These are phyloP conservation scores for Molothrus ater DNA, from an alignment of 2,797 vertebrate species.

Conservation along the genomic window DNA sequence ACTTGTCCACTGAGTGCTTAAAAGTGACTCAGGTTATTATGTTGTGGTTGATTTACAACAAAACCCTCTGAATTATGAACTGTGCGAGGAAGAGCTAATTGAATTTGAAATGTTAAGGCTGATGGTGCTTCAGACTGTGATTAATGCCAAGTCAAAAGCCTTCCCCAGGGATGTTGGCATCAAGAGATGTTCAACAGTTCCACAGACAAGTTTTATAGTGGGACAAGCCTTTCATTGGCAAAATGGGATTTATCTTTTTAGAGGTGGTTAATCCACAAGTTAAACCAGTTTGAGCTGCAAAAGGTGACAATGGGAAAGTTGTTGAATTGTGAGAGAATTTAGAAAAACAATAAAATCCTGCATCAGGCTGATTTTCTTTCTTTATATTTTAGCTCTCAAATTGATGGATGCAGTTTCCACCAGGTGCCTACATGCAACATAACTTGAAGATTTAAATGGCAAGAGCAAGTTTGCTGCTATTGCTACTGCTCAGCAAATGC, in stretches of 20 bases:
- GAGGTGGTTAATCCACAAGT: not conserved
- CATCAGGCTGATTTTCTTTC: not conserved
- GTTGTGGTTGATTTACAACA: slow-evolving; percentile 45
- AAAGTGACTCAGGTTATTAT: slow-evolving; percentile 34
- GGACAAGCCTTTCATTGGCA: not conserved
- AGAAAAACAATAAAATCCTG: not conserved
- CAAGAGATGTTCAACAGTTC: not conserved
- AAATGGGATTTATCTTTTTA: not conserved
- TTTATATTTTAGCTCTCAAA: not conserved
- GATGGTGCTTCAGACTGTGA: not conserved
- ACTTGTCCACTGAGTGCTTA: slow-evolving; percentile 1
- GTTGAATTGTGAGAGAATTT: not conserved
- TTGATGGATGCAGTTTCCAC: not conserved
- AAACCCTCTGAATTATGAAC: slow-evolving; percentile 35
- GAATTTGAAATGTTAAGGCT: slow-evolving; percentile 17
- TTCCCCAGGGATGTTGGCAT: not conserved
- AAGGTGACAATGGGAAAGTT: not conserved
- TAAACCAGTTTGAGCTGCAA: not conserved
- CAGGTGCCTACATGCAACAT: not conserved
- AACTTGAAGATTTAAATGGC: not conserved
- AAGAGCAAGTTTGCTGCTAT: not conserved
- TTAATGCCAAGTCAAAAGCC: not conserved
- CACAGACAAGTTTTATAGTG: not conserved
- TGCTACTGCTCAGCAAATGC: not conserved
- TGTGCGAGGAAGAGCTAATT: slow-evolving; percentile 20